Base-by-base conservation (phyloP, 2,888 invertebrate genomes). In the Hermaeophaga mercurialis region DNA sequence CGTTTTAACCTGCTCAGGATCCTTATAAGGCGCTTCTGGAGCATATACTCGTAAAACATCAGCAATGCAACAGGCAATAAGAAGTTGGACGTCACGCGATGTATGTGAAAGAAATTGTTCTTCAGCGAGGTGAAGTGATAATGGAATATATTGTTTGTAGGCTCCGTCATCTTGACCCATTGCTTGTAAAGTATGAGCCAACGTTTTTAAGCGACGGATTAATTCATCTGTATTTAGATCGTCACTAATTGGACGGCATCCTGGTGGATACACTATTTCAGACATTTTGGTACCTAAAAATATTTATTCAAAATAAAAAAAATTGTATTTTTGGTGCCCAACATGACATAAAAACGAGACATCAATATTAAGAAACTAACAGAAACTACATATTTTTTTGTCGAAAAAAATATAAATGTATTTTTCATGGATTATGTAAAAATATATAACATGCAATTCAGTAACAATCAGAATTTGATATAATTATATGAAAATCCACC, bases 11-110 rank as follows among this genome's bases (percentile, higher is more conserved):
- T 96, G 94, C 59, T 94, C 92, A 59, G 92, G 89, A 74, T 96
- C 96, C 79, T 95, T 96, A 76, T 96, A 98, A 0, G 98, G 98
- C 28, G 96, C 96, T 75, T 97, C 96, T 0, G 98, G 97, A 1
- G 97, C 97, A 78, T 96, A 98, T 4, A 98, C 94, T 57, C 97
- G 82, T 63, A 98, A 85, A 24, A 98, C 94, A 78, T 98, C 97
- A 4, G 97, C 97, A 72, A 98, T 94, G 75, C 97, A 97, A 78
- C 97, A 98, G 0, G 97, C 97, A 58, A 96, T 93, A 26, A 97
- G 81, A 46, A 98, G 81, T 75, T 96, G 92, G 0, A 98, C 96
- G 79, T 98, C 97, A 65, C 91, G 86, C 56, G 93, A 95, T 38
- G 85, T 81, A 78, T 98, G 94, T 61, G 90, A 86, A 65, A 97